Conservation (phyloP, 2,113 vertebrate species). For the Chaenogobius annularis region DNA sequence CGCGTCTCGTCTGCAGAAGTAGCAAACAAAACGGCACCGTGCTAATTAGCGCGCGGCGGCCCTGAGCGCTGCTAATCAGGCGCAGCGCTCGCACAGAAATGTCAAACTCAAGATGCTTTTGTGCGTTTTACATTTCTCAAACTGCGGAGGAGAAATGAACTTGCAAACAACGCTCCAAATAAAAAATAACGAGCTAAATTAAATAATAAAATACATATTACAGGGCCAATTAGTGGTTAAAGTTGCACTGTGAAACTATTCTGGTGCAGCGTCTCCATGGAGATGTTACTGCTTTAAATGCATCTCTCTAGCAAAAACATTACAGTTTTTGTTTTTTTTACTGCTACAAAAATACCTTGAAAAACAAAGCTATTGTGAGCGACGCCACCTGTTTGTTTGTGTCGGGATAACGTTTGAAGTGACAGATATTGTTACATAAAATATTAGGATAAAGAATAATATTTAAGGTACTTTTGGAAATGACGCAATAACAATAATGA, state of each 20-base stretch:
- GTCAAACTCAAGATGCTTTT: constrained; percentile 46
- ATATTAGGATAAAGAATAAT: too few relatives aligned
- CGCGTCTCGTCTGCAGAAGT: constrained; percentile 58
- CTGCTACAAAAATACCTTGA: too few relatives aligned
- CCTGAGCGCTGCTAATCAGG: constrained; percentile 54
- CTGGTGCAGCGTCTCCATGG: neutral
- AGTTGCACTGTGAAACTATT: neutral
- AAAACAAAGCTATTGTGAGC: too few relatives aligned
- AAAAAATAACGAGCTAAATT: neutral
- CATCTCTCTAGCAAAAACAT: too few relatives aligned
- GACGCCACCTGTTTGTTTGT: too few relatives aligned
- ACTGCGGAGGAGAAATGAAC: neutral
- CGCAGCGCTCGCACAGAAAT: constrained; percentile 61
- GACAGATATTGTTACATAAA: too few relatives aligned
- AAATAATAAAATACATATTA: too few relatives aligned
- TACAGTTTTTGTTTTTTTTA: too few relatives aligned
- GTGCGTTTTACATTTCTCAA: neutral
- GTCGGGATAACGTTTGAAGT: too few relatives aligned
- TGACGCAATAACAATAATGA: too few relatives aligned
- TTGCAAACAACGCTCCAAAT: neutral
- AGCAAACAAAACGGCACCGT: constrained; percentile 62
- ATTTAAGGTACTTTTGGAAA: too few relatives aligned
- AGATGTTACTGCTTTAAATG: neutral
- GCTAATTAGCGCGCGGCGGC: constrained; percentile 69
- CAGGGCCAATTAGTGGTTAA: neutral